Evolutionary conservation across 2,113 vertebrate species (phyloP).

Genomic region (human (Homo sapiens)): DNA sequence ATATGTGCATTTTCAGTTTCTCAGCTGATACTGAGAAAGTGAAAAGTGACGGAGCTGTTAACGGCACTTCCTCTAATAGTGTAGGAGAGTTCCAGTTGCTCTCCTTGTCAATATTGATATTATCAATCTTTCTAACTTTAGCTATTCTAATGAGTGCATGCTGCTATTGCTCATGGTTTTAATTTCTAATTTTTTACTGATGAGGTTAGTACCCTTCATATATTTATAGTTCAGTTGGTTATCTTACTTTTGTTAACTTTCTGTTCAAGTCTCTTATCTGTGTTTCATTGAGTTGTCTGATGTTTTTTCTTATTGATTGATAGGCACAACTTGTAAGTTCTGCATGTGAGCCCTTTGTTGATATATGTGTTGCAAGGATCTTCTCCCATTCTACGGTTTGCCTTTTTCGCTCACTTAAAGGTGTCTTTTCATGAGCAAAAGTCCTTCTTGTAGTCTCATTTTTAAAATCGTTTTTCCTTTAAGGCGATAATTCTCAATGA

Average conservation of each 20-base stretch:
- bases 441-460: not conserved
- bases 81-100: not conserved
- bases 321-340: conserved; percentile 3
- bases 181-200: conserved; percentile 8
- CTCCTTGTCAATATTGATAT: not conserved
- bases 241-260: conserved; percentile 28
- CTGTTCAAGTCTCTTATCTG: not conserved
- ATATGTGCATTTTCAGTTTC: not conserved
- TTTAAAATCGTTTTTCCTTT: conserved; percentile 15
- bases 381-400: not conserved
- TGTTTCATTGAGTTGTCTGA: not conserved
- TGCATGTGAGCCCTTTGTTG: not conserved
- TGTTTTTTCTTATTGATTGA: conserved; percentile 4
- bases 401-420: not conserved
- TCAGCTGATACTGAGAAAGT: not conserved
- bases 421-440: not conserved
- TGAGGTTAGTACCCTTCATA: not conserved
- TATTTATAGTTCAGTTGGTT: not conserved
- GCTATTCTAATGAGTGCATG: not conserved
- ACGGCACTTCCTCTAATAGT: not conserved
- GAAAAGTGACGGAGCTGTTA: not conserved
- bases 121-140: not conserved
- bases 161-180: not conserved
- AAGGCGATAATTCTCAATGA: not conserved
- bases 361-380: not conserved